Percentiles rank a stretch among this genome's conserved stretches.
Conservation (phyloP, 2,113 vertebrate genomes). For the Australoheros scitulus region DNA sequence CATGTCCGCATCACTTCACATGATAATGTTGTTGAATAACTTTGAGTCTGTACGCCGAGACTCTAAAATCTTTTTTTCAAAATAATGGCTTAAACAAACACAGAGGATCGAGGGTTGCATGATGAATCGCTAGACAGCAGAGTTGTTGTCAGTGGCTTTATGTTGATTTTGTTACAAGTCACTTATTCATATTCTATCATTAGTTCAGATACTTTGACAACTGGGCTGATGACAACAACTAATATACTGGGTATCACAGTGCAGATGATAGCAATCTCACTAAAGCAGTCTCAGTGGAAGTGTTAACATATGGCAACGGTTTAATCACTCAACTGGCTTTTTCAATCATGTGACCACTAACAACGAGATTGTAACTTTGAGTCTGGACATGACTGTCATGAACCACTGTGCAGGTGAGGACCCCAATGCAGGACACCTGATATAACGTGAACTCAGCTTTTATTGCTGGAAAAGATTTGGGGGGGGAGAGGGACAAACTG, state of each 20-base stretch:
- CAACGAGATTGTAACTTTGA: not conserved
- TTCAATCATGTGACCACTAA: not conserved
- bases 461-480: no score
- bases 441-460: no score
- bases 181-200: not conserved
- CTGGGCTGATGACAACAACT: no score
- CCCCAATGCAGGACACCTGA: no score
- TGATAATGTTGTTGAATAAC: not conserved
- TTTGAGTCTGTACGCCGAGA: not conserved
- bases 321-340: not conserved
- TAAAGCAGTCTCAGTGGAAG: not conserved
- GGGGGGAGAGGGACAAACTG: no score
- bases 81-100: not conserved
- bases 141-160: not conserved
- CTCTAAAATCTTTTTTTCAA: not conserved
- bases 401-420: no score
- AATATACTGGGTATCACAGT: not conserved
- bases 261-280: not conserved
- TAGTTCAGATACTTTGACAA: not conserved
- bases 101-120: not conserved
- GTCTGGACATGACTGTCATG: not conserved
- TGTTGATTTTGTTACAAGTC: not conserved
- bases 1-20: not conserved
- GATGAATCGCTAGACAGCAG: not conserved
- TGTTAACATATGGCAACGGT: not conserved